Base-by-base conservation (phyloP, 2,888 invertebrate species). In the Lobophora halterata region DNA sequence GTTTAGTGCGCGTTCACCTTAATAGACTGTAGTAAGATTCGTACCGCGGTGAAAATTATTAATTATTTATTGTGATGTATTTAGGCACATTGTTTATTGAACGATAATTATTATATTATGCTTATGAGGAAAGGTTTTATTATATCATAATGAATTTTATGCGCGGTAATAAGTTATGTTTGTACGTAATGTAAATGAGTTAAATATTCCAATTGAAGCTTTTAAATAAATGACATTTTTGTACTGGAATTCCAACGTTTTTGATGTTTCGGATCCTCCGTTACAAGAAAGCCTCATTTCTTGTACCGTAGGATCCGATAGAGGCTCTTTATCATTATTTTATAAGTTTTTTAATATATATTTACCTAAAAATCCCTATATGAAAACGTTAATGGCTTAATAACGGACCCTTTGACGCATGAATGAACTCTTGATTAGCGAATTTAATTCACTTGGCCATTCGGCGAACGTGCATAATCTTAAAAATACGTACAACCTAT, bases 161-260 rank as follows among this genome's bases (percentile, higher is more conserved):
- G 42, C 29, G 28, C 46, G 47, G 49, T 34, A 23, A 35, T 47
- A 51, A 38, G 46, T 56, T 41, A 52, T 44, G 28, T 53, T 46
- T 55, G 50, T 60, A 62, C 52, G 60, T 64, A 62, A 61, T 71
- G 69, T 72, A 70, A 63, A 70, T n/a, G 65, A 69, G 53, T 54
- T 54, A 63, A 58, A 62, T 57, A 60, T 56, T 62, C 60, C 44
- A 64, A 58, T 58, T 60, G 43, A 61, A 52, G 54, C 53, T 64
- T 70, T 66, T 59, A 54, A 69, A 55, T 72, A 70, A 72, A 68
- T 65, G 61, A 56, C 45, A 51, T 50, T 58, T 61, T 66, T 43
- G 29, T 37, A 42, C 32, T 12, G 25, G 29, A 5, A 17, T 8
- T 10, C 2, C 3, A 16, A 24, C 2, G 10, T 25, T 28, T 9